Percentiles rank a stretch among this genome's conserved stretches.
These are phyloP conservation scores for Acanthochromis polyacanthus DNA, from an alignment of 2,113 vertebrate species.

Conservation along the genomic window DNA sequence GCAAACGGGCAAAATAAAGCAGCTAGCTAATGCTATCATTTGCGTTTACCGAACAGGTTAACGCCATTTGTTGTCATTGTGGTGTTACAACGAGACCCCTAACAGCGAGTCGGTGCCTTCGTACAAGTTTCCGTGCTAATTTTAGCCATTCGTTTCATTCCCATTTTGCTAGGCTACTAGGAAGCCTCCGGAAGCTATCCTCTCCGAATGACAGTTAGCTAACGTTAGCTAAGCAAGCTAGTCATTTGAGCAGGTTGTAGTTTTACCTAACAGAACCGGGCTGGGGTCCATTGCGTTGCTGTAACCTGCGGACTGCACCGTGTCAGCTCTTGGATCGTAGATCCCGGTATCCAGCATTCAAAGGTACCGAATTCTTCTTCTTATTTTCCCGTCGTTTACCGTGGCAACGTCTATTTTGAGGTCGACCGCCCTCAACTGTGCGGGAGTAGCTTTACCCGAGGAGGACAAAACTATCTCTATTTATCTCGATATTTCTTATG, in stretches of 20 bases:
- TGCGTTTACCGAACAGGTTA: not conserved
- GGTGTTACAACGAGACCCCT: not conserved
- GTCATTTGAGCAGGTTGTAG: not conserved
- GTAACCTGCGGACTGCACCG: not conserved
- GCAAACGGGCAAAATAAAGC: not conserved
- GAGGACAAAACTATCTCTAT: not conserved
- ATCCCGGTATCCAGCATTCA: conserved; percentile 28
- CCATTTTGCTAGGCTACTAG: not conserved
- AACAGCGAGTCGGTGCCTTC: not conserved
- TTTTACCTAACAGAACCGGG: conserved; percentile 44
- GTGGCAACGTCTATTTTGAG: not conserved
- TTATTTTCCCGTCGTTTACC: not conserved
- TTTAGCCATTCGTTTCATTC: not conserved
- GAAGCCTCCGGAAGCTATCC: not conserved
- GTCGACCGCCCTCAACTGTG: conserved; percentile 37
- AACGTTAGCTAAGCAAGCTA: conserved; percentile 10
- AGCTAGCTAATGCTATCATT: not conserved
- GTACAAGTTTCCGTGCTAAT: not conserved
- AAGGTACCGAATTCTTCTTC: conserved; percentile 24
- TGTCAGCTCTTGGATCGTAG: not conserved
- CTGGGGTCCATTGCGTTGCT: conserved; percentile 23
- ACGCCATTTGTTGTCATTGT: not conserved
- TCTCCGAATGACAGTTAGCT: not conserved
- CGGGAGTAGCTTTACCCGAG: conserved; percentile 6
- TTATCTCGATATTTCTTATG: too few relatives aligned